A percentile compares a stretch with the other conserved stretches of the same genome.
These are phyloP conservation scores for Synanthedon formicaeformis DNA, from an alignment of 2,888 invertebrate genomes.

Conservation along the genomic window DNA sequence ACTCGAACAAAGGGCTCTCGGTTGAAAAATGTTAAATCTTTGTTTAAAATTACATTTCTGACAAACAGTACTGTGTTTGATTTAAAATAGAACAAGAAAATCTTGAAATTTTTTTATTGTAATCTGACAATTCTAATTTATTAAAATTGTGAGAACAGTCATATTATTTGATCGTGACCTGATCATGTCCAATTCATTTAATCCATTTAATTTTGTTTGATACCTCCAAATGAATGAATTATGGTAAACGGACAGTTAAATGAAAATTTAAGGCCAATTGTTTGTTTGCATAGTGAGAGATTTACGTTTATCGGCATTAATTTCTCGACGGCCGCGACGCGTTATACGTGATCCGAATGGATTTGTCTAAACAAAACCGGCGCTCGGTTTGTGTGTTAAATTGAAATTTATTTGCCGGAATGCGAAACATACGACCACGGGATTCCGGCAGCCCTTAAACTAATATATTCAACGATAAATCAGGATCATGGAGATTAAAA, in stretches of 20 bases:
- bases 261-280: not conserved
- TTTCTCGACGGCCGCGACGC: conserved; percentile 15
- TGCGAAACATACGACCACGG: conserved; percentile 3
- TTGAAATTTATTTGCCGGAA: conserved; percentile 38
- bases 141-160: too few relatives aligned
- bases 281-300: not conserved
- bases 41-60: too few relatives aligned
- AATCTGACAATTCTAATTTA: too few relatives aligned
- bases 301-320: conserved; percentile 18
- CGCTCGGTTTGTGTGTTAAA: conserved; percentile 25
- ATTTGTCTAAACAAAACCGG: conserved; percentile 30
- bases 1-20: too few relatives aligned
- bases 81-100: too few relatives aligned
- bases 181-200: too few relatives aligned
- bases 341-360: conserved; percentile 23
- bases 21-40: too few relatives aligned
- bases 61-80: too few relatives aligned
- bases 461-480: conserved; percentile 3
- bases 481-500: not conserved
- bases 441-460: not conserved
- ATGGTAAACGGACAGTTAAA: not conserved
- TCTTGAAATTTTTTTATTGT: too few relatives aligned
- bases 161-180: too few relatives aligned
- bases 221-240: not conserved
- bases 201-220: too few relatives aligned